phyloP scores from a whole-genome alignment of 1,140 invertebrate genomes.

The Scaptomyza hsui region DNA sequence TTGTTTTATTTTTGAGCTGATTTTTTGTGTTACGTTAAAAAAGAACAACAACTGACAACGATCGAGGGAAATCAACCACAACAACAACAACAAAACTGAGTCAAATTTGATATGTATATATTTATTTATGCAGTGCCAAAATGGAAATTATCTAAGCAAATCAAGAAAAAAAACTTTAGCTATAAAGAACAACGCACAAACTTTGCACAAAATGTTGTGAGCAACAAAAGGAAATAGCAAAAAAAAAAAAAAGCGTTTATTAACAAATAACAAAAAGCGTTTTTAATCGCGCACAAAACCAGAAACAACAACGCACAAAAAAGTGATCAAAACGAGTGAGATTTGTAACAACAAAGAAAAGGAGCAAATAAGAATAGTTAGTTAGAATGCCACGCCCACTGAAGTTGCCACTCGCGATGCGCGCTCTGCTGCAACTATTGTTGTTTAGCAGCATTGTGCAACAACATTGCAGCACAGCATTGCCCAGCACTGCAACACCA shows the following conservation, averaged over 20 bases:
- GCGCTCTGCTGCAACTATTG: conserved; percentile 59
- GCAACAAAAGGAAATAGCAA: conserved; percentile 15
- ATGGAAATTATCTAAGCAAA: conserved; percentile 68
- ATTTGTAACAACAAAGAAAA: not conserved
- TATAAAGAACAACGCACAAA: conserved; percentile 29
- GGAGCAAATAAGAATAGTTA: conserved; percentile 10
- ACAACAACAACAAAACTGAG: conserved; percentile 20
- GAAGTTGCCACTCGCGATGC: conserved; percentile 40
- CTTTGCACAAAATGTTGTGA: conserved; percentile 72
- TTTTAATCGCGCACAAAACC: too few relatives aligned
- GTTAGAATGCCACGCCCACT: conserved; percentile 65
- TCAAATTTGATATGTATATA: not conserved
- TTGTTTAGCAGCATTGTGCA: conserved; percentile 63
- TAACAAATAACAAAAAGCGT: conserved; percentile 3
- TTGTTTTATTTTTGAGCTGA: conserved; percentile 3
- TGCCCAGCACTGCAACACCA: conserved; percentile 56
- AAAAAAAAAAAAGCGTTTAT: conserved; percentile 1
- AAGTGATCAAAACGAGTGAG: conserved; percentile 9
- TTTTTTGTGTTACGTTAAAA: not conserved
- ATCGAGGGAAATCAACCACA: conserved; percentile 13
- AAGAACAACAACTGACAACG: not conserved
- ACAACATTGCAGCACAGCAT: conserved; percentile 52
- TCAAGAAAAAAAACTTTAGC: conserved; percentile 28
- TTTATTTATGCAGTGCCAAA: conserved; percentile 58
- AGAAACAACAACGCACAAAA: conserved; percentile 50